A percentile compares a stretch with the other conserved stretches of the same genome.
These are phyloP conservation scores for Toxostoma redivivum DNA, from an alignment of 2,113 vertebrate species.

Conservation along the genomic window DNA sequence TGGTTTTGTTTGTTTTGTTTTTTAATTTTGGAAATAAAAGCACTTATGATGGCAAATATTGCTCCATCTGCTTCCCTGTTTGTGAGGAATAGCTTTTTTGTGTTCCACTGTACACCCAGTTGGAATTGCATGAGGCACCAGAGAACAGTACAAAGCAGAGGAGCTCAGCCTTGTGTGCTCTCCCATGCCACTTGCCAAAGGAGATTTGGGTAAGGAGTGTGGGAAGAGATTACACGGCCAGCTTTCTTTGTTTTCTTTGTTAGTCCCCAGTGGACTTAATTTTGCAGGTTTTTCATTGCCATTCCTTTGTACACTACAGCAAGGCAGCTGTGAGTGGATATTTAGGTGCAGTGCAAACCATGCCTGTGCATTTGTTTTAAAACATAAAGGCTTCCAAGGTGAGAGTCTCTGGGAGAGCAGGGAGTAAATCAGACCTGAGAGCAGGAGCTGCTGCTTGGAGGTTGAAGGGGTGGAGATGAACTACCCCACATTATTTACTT, in stretches of 20 bases:
- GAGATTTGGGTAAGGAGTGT: constrained; percentile 55
- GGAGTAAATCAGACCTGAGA: not conserved
- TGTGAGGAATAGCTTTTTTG: constrained; percentile 36
- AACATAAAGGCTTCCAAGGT: not conserved
- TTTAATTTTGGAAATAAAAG: constrained; percentile 11
- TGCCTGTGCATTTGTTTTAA: not conserved
- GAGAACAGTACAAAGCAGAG: constrained; percentile 26
- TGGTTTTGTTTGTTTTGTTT: not conserved
- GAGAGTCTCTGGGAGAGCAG: not conserved
- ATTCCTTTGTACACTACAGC: not conserved
- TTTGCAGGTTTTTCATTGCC: not conserved
- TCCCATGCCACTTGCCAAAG: constrained; percentile 44
- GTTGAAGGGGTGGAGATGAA: not conserved
- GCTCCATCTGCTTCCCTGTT: constrained; percentile 40
- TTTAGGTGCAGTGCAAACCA: not conserved
- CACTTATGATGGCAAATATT: constrained; percentile 43
- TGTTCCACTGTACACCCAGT: not conserved
- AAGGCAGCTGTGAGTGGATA: not conserved
- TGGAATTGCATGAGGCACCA: constrained; percentile 27
- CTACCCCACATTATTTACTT: not conserved
- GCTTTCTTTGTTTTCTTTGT: constrained; percentile 43
- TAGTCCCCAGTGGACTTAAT: not conserved
- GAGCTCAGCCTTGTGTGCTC: constrained; percentile 5
- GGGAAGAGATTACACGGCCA: constrained; percentile 48
- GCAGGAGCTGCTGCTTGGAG: not conserved